A percentile compares a stretch with the other conserved stretches of the same genome.
Evolutionary conservation across 2,797 vertebrate genomes (phyloP).

Genomic region (Philypnodon macrostomus): DNA sequence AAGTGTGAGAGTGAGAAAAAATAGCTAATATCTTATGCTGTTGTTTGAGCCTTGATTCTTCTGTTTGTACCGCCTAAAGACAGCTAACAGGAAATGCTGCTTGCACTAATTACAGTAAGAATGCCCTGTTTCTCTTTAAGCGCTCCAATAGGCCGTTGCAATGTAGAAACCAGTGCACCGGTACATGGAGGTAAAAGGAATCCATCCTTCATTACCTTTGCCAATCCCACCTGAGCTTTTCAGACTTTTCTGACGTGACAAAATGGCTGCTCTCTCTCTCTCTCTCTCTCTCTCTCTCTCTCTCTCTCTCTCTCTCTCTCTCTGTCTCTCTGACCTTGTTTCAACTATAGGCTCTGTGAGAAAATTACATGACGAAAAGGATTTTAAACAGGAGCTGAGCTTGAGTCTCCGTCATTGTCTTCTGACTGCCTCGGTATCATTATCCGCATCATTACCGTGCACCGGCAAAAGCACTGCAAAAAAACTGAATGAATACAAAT

Average conservation of each 20-base stretch:
- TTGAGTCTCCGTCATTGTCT: constrained; percentile 30
- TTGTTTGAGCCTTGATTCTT: no score
- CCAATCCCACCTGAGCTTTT: constrained; percentile 7
- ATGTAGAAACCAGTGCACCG: constrained; percentile 3
- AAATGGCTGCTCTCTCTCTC: constrained; percentile 3
- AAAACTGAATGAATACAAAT: constrained; percentile 48
- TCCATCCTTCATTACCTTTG: constrained; percentile 3
- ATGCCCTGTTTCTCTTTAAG: constrained; percentile 5
- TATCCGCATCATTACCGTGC: constrained; percentile 21
- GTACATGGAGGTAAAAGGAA: constrained; percentile 2
- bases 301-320: no score
- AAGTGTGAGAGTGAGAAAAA: no score
- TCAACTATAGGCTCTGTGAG: background rate
- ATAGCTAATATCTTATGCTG: no score
- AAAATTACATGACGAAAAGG: background rate
- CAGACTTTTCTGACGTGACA: constrained; percentile 1
- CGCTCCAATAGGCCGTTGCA: constrained; percentile 4
- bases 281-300: no score
- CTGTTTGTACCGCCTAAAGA: background rate
- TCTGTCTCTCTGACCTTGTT: constrained; percentile 5
- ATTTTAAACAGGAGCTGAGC: constrained; percentile 12
- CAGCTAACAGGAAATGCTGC: background rate
- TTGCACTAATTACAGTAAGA: constrained; percentile 13
- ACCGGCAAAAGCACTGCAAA: constrained; percentile 16
- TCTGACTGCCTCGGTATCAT: constrained; percentile 37